These are phyloP conservation scores for Pampusana beccarii DNA, from an alignment of 2,113 vertebrate genomes.

Conservation along the genomic window DNA sequence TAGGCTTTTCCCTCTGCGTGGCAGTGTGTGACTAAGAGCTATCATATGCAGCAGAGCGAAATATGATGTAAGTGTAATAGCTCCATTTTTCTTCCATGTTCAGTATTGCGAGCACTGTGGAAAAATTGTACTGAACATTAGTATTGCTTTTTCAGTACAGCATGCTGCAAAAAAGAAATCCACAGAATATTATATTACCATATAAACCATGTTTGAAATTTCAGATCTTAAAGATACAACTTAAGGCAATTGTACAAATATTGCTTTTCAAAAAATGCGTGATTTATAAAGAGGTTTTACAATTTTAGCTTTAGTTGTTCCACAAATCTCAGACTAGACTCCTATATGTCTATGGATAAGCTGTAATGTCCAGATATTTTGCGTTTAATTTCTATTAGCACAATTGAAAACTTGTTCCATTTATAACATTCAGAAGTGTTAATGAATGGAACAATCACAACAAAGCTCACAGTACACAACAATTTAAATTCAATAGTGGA, in stretches of 20 bases:
- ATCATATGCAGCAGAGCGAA: not conserved
- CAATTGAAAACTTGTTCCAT: not conserved
- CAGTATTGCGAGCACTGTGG: not conserved
- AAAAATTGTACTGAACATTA: not conserved
- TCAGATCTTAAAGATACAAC: not conserved
- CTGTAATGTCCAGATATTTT: not conserved
- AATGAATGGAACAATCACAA: not conserved
- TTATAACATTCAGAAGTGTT: not conserved
- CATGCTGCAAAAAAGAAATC: not conserved
- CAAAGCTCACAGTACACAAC: not conserved
- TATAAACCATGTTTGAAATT: not conserved
- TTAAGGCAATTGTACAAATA: not conserved
- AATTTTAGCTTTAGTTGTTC: not conserved
- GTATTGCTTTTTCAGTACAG: not conserved
- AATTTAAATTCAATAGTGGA: not conserved
- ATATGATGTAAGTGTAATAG: not conserved
- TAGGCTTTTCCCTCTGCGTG: not conserved
- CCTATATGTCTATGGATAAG: not conserved
- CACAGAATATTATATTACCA: not conserved
- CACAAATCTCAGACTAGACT: not conserved
- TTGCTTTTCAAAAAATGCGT: not conserved
- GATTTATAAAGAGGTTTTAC: not conserved
- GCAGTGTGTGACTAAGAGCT: not conserved
- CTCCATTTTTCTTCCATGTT: not conserved
- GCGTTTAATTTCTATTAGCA: not conserved